Evolutionary conservation across 2,888 invertebrate species (phyloP).

Genomic region (Blomia tropicalis): DNA sequence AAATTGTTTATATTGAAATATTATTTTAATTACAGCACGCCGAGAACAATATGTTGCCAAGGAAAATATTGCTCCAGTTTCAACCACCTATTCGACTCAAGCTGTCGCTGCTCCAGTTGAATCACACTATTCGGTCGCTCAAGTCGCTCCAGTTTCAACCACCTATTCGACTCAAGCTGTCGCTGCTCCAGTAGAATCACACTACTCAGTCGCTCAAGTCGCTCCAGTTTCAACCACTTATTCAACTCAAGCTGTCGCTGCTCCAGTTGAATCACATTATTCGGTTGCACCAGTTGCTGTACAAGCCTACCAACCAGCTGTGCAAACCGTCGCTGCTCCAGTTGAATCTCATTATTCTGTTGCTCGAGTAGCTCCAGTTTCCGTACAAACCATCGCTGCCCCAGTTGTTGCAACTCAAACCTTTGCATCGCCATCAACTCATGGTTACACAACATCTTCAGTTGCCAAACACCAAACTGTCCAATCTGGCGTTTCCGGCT

Average conservation of each 20-base stretch:
- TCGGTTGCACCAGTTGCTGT: neutral
- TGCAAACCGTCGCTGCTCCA: constrained; percentile 21
- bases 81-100: neutral
- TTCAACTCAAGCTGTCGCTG: neutral
- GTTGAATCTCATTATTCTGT: neutral
- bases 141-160: neutral
- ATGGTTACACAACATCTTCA: too few species aligned
- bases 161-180: neutral
- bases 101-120: neutral
- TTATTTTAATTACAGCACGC: neutral
- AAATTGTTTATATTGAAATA: too few species aligned
- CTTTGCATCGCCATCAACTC: too few species aligned
- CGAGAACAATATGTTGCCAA: neutral
- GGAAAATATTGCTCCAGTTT: neutral
- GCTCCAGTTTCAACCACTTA: neutral
- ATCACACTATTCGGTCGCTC: neutral
- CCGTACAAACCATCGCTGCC: constrained; percentile 21
- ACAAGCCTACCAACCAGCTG: neutral
- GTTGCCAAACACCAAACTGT: too few species aligned
- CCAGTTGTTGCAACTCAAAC: too few species aligned
- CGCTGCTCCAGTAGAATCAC: neutral
- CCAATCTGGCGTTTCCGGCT: too few species aligned
- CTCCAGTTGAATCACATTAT: neutral
- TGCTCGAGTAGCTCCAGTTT: neutral
- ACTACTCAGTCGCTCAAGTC: neutral